Evolutionary conservation across 2,797 vertebrate genomes (phyloP), one percentile per base, ranked within the genome.

Genomic region (Syndactyla subalaris): DNA sequence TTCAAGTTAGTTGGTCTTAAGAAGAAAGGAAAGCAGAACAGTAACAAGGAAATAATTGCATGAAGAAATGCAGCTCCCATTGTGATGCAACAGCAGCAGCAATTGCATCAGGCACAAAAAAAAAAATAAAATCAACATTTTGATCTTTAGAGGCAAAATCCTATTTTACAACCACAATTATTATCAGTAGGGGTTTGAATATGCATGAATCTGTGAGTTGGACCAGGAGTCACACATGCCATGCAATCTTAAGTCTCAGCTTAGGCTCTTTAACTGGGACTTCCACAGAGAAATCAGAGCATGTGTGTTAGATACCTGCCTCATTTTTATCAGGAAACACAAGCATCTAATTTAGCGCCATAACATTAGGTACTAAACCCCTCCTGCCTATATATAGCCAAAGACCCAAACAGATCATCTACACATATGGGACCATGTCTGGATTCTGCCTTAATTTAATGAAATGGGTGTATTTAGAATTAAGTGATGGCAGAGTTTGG

Each of bases 401-500:
- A 85, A 54, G 14, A 8, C 11, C 4, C 12, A 29, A 52, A 29
- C 7, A 75, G 46, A 12, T 54, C 9, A 65, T 26, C n/a, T 65
- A 29, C 12, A n/a, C 10, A 3, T 72, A 36, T 0, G 0, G 26
- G 78, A 18, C 32, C 19, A 22, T 65, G 41, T 49, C 41, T 49
- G 54, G 29, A 24, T 68, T 91, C 41, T 62, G 41, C 43, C 49
- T 45, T 84, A 18, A 52, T 76, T 73, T 52, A 62, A 76, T 72
- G 5, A 85, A 68, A 41, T 45, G 5, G 3, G 3, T 27, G 7
- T 72, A n/a, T 43, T 88, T 49, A 49, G 41, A 78, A 77, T 76
- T 67, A 66, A 71, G 32, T 6, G 12, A 20, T 51, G 19, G 30
- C 32, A 46, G 15, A 63, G 24, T 48, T 67, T 71, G 36, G 14